A percentile compares a stretch with the other conserved stretches of the same genome.
These are phyloP conservation scores for Oscheius sp. DNA, from an alignment of 2,888 invertebrate species.

Conservation along the genomic window DNA sequence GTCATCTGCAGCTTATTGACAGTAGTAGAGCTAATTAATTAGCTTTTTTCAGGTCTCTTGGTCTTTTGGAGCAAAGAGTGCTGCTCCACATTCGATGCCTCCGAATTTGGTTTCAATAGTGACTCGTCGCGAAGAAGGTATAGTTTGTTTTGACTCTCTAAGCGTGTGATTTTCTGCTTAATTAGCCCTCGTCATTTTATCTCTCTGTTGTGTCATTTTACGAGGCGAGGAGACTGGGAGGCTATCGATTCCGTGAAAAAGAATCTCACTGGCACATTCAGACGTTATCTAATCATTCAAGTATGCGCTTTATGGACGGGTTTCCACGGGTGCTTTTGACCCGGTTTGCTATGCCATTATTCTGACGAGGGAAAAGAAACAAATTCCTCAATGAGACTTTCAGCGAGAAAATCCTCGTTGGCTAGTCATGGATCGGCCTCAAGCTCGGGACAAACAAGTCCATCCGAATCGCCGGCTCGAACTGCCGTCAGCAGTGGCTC, in stretches of 20 bases:
- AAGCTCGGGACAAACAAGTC: constrained; percentile 49
- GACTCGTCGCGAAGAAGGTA: too few species aligned
- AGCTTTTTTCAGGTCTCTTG: constrained; percentile 43
- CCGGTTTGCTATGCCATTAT: constrained; percentile 17
- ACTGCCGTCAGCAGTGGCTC: constrained; percentile 33
- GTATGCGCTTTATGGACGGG: neutral
- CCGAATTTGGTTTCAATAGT: constrained; percentile 22
- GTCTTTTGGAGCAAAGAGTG: constrained; percentile 50
- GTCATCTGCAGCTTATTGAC: too few species aligned
- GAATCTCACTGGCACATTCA: too few species aligned
- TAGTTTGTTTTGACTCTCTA: constrained; percentile 32
- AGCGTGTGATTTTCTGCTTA: neutral
- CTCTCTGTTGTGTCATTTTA: neutral
- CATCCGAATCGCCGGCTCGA: constrained; percentile 47
- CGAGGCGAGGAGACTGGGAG: neutral
- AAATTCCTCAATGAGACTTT: neutral
- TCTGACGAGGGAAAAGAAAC: too few species aligned
- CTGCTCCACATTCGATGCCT: constrained; percentile 49
- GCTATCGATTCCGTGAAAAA: too few species aligned
- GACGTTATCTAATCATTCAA: neutral
- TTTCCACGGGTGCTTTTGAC: neutral
- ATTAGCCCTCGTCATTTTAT: neutral
- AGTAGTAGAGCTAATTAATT: too few species aligned
- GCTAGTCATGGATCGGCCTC: constrained; percentile 44
- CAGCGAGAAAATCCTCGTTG: constrained; percentile 46